Percentiles rank a stretch among this genome's conserved stretches.
Conservation (phyloP, 2,113 vertebrate species). For the Oncorhynchus keta region DNA sequence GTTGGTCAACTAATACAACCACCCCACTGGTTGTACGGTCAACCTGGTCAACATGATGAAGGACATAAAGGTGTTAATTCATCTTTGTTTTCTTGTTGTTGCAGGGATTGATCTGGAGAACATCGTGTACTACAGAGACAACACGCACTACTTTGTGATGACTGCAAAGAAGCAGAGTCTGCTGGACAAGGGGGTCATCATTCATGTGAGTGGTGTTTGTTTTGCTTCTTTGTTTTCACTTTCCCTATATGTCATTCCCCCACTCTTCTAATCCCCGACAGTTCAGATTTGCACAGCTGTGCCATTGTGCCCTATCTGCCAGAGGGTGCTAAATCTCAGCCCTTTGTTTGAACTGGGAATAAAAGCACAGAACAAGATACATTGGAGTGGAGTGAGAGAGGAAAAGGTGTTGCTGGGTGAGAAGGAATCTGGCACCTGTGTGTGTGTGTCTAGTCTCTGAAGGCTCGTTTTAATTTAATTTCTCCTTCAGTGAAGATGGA, state of each 20-base stretch:
- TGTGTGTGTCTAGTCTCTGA: slow-evolving; percentile 13
- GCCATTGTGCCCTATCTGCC: background rate
- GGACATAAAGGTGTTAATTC: no score
- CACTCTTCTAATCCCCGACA: background rate
- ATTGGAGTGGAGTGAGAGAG: background rate
- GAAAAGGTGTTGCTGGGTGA: background rate
- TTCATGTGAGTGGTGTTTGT: slow-evolving; percentile 75
- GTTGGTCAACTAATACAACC: background rate
- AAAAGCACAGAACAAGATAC: background rate
- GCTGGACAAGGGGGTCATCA: slow-evolving; percentile 94
- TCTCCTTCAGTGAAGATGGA: slow-evolving; percentile 22
- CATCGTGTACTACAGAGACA: slow-evolving; percentile 97
- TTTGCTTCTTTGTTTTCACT: background rate
- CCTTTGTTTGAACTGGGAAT: background rate
- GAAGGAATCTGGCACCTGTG: background rate
- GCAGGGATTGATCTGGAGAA: slow-evolving; percentile 96
- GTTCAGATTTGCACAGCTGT: background rate
- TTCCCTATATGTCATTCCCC: background rate
- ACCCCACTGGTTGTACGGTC: no score
- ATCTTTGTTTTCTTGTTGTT: background rate
- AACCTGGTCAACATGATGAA: no score
- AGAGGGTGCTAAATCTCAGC: background rate
- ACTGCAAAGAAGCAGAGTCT: slow-evolving; percentile 97
- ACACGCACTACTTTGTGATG: slow-evolving; percentile 99
- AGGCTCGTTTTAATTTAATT: slow-evolving; percentile 33